phyloP scores from a whole-genome alignment of 2,888 invertebrate genomes.

The Operophtera brumata region DNA sequence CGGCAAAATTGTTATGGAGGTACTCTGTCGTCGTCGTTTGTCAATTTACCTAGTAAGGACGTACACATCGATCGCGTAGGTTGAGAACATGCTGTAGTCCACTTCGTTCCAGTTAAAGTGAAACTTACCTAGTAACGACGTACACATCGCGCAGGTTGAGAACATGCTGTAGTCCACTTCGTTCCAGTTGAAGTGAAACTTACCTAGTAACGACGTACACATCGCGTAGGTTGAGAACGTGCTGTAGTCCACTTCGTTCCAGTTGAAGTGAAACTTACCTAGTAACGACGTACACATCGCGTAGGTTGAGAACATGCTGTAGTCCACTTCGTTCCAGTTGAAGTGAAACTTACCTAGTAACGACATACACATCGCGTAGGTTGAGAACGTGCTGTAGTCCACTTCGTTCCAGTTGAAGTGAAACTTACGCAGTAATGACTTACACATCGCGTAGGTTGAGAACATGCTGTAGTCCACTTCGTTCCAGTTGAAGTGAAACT shows the following conservation, averaged over 20 bases:
- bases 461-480: slow-evolving; percentile 93
- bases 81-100: slow-evolving; percentile 91
- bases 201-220: slow-evolving; percentile 89
- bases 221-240: slow-evolving; percentile 92
- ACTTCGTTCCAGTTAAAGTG: slow-evolving; percentile 94
- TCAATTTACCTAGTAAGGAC: slow-evolving; percentile 69
- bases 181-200: slow-evolving; percentile 92
- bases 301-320: slow-evolving; percentile 92
- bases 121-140: slow-evolving; percentile 87
- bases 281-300: slow-evolving; percentile 90
- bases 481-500: slow-evolving; percentile 92
- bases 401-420: slow-evolving; percentile 94
- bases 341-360: slow-evolving; percentile 89
- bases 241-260: slow-evolving; percentile 93
- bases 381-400: slow-evolving; percentile 91
- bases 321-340: slow-evolving; percentile 94
- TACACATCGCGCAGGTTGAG: slow-evolving; percentile 91
- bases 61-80: slow-evolving; percentile 92
- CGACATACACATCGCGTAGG: slow-evolving; percentile 91
- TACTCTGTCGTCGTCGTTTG: too few species aligned
- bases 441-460: slow-evolving; percentile 91
- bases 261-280: slow-evolving; percentile 91
- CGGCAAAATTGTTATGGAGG: too few species aligned
- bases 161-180: slow-evolving; percentile 93
- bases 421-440: slow-evolving; percentile 87